Evolutionary conservation across 1,140 invertebrate species (phyloP), one percentile per base, ranked within the genome.

Genomic region (Liolophura sinensis): DNA sequence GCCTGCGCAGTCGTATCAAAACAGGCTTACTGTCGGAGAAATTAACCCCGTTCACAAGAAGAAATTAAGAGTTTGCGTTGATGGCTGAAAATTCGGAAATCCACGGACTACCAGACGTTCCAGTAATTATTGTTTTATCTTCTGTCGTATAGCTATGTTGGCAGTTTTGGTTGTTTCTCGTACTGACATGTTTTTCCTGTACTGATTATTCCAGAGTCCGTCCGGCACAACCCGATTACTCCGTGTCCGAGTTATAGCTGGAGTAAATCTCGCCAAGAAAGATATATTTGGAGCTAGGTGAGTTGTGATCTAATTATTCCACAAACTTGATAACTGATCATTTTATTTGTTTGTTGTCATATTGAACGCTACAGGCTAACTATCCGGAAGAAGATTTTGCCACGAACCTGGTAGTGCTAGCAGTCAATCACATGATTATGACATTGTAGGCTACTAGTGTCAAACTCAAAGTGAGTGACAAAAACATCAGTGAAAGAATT

Each of bases 211-310:
- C 46, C 70, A 78, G 76, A 64, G 59, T 54, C 63, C 68, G 16
- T 64, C 72, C 57, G 76, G 73, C 40, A 75, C 71, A 50, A 78
- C 76, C 15, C 71, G 73, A 57, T 48, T 84, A 18, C 67, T 84
- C 3, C 59, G 77, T 31, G 72, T 84, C n/a, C 79, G 77, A 74
- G 91, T 98, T 61, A 88, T 96, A 65, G 90, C 90, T 75, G 96
- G 94, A 46, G 91, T 93, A 83, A 91, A 93, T 74, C 87, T 98
- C 78, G 95, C 96, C 40, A 97, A 96, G 82, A 98, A 98, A 85
- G 96, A 98, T 83, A 97, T 98, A 76, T 98, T 98, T 89, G 96
- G 96, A 78, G 95, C 95, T 73, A 96, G 92, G 93, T 94, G 86
- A 86, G 66, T 59, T 16, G 12, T 7, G 51, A 20, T 54, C 18